phyloP scores from a whole-genome alignment of 2,113 vertebrate genomes.

The Macaca fascicularis region DNA sequence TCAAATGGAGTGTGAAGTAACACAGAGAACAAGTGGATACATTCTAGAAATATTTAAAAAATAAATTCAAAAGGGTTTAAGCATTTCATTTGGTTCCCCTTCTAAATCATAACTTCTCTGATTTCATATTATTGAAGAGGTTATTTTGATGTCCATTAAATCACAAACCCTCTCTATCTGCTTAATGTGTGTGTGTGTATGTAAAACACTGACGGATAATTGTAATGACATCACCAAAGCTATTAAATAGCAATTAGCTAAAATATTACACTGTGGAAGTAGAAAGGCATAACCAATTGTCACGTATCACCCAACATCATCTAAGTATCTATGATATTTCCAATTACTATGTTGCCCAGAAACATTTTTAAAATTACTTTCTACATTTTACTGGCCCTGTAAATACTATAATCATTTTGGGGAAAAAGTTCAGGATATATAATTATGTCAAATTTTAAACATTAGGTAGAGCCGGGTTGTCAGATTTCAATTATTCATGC shows the following conservation, averaged over 20 bases:
- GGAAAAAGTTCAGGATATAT: not conserved
- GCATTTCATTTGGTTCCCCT: not conserved
- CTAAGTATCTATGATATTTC: not conserved
- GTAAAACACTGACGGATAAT: not conserved
- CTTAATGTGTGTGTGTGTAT: not conserved
- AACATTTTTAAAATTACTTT: not conserved
- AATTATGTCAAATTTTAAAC: not conserved
- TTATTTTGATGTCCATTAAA: not conserved
- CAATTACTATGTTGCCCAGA: not conserved
- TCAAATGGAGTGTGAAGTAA: conserved; percentile 2
- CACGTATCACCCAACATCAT: not conserved
- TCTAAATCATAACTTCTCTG: not conserved
- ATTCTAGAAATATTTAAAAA: not conserved
- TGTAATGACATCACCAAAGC: not conserved
- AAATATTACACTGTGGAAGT: not conserved
- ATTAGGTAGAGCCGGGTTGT: not conserved
- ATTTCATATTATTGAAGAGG: not conserved
- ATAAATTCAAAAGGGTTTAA: not conserved
- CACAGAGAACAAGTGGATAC: not conserved
- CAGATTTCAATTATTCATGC: not conserved
- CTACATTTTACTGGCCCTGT: not conserved
- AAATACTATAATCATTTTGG: not conserved
- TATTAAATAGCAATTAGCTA: not conserved
- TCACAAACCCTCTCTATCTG: not conserved
- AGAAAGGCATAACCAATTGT: not conserved